These are phyloP conservation scores for Bactericera cockerelli DNA, from an alignment of 1,140 invertebrate genomes.

Conservation along the genomic window DNA sequence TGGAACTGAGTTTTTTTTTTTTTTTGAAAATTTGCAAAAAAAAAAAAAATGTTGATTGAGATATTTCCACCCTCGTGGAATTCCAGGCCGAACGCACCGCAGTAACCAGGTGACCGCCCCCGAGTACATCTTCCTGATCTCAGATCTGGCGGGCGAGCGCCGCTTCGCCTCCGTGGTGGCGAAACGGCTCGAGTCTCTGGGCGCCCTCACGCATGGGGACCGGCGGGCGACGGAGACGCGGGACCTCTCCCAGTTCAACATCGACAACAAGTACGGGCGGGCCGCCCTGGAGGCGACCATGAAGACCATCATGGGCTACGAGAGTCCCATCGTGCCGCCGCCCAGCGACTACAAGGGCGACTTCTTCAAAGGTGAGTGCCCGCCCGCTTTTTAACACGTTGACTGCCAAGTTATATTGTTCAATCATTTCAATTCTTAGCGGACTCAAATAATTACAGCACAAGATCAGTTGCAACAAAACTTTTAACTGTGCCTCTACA, in stretches of 20 bases:
- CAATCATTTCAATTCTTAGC: too few species aligned
- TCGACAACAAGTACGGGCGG: slow-evolving; percentile 93
- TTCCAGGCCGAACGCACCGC: slow-evolving; percentile 59
- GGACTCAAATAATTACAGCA: too few species aligned
- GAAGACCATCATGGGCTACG: slow-evolving; percentile 61
- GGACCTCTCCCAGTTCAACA: slow-evolving; percentile 95
- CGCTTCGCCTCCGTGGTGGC: slow-evolving; percentile 91
- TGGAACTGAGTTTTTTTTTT: too few species aligned
- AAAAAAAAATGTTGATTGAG: too few species aligned
- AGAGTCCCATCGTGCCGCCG: slow-evolving; percentile 54
- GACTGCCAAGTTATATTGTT: too few species aligned
- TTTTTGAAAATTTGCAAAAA: too few species aligned
- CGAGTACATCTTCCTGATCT: slow-evolving; percentile 97
- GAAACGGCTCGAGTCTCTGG: slow-evolving; percentile 75
- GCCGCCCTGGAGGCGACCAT: slow-evolving; percentile 87
- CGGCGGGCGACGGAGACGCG: slow-evolving; percentile 89
- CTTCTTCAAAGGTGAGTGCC: slow-evolving; percentile 68
- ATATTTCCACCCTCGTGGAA: too few species aligned
- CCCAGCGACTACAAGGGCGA: slow-evolving; percentile 81
- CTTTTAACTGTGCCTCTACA: too few species aligned
- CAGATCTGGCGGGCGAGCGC: slow-evolving; percentile 92
- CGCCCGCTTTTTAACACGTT: too few species aligned
- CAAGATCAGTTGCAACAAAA: too few species aligned
- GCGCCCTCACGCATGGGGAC: slow-evolving; percentile 93
- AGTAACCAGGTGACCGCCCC: slow-evolving; percentile 91